Evolutionary conservation across 1,140 invertebrate genomes (phyloP), one percentile per base, ranked within the genome.

Genomic region (Drosophila varians): DNA sequence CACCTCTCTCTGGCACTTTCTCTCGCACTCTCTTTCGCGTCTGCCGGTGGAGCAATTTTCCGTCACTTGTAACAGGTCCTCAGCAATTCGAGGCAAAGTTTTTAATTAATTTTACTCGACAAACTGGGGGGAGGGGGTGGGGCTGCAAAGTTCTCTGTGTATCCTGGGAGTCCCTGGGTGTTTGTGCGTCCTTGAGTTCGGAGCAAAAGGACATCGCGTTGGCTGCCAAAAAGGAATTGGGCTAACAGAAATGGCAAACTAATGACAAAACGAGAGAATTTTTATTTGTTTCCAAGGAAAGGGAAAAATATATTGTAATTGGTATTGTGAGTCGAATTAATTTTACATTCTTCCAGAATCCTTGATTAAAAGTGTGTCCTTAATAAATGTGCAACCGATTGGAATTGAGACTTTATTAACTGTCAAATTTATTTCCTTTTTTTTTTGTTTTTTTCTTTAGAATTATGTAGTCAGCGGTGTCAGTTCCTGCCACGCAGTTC

Each of bases 61-160:
- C 74, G 79, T 71, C 80, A 78, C 75, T 84, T 84, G 79, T 58
- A 84, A 46, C 72, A 84, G 79, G 79, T 72, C 58, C 61, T 4
- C 79, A 84, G 75, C 36, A 60, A 26, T 18, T 1, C 5, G 19
- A 58, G 38, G 23, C 31, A 45, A 72, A 71, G 51, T 72, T 77
- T 75, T 84, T 84, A 84, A 84, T 84, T 84, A 84, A 77, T 79
- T 84, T 72, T 54, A 49, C 60, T 42, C 14, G 31, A 46, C 28
- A 56, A 40, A 36, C 36, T 16, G 54, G 42, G 28, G 46, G 66
- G 21, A 43, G 45, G 68, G 56, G 46, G 66, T 21, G 51, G 45
- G 68, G 56, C 56, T 6, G 14, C 3, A 55, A 16, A 52, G 61
- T 36, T 68, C 42, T 66, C 5, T 31, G 28, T 23, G 25, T 46